Evolutionary conservation across 2,113 vertebrate genomes (phyloP).

Genomic region (Anolis sagrei): DNA sequence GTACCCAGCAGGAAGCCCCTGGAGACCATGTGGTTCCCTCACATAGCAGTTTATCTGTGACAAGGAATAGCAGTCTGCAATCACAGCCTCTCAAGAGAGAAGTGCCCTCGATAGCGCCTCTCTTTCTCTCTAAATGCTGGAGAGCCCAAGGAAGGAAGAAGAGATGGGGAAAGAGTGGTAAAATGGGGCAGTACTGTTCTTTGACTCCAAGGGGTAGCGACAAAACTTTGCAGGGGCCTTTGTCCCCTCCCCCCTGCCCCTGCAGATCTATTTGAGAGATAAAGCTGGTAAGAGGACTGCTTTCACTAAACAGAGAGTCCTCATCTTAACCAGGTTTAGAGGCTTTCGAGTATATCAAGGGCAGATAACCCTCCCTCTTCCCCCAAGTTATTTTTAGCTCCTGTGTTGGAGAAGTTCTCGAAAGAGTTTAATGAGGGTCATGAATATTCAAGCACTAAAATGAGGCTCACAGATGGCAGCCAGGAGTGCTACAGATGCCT

Average conservation of each 20-base stretch:
- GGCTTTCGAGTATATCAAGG: slow-evolving; percentile 7
- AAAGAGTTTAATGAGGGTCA: slow-evolving; percentile 69
- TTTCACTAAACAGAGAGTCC: not conserved
- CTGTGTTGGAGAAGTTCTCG: slow-evolving; percentile 62
- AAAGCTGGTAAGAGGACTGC: not conserved
- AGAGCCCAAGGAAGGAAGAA: slow-evolving; percentile 1
- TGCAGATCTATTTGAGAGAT: not conserved
- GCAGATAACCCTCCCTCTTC: slow-evolving; percentile 23
- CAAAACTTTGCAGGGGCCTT: not conserved
- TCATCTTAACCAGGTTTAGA: slow-evolving; percentile 8
- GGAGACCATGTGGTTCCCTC: not conserved
- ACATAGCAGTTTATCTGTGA: slow-evolving; percentile 2
- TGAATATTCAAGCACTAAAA: slow-evolving; percentile 69
- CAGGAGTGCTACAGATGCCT: slow-evolving; percentile 76
- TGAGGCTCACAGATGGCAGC: slow-evolving; percentile 66
- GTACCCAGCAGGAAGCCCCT: not conserved
- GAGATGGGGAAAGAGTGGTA: not conserved
- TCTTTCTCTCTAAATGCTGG: not conserved
- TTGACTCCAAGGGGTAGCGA: not conserved
- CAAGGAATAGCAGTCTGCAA: slow-evolving; percentile 7
- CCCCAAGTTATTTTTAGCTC: slow-evolving; percentile 68
- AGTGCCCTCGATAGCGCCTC: not conserved
- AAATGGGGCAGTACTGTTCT: not conserved
- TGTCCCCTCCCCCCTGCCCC: not conserved
- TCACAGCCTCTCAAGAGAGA: not conserved